Evolutionary conservation across 2,113 vertebrate genomes (phyloP).

Genomic region (Narcine bancroftii): DNA sequence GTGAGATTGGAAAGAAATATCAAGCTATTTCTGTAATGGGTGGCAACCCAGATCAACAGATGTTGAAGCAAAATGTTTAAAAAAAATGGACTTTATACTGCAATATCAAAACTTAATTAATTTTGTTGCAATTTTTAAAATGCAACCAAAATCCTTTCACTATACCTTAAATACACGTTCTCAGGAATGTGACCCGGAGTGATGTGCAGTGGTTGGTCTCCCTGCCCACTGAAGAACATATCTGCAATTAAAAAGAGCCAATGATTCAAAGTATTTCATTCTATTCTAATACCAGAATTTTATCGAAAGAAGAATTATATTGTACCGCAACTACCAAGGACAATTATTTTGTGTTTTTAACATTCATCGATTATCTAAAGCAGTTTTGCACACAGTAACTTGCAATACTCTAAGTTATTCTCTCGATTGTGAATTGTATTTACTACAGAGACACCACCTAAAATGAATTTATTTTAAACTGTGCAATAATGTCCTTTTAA

Average conservation of each 20-base stretch:
- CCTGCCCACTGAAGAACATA: no score
- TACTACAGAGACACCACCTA: neutral
- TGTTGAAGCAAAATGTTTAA: neutral
- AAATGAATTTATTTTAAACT: neutral
- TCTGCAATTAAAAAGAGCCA: no score
- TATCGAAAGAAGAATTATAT: neutral
- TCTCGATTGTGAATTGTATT: neutral
- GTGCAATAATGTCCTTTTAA: neutral
- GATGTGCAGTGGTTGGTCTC: no score
- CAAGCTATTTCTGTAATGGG: neutral
- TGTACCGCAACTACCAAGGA: no score
- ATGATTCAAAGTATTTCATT: neutral
- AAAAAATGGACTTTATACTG: neutral
- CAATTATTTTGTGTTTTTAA: neutral
- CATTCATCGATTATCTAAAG: neutral
- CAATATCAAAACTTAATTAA: neutral
- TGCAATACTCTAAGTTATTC: neutral
- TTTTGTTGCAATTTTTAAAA: neutral
- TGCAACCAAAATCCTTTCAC: neutral
- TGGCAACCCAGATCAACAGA: neutral
- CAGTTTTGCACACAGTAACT: no score
- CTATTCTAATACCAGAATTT: no score
- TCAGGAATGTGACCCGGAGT: no score
- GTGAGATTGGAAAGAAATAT: neutral
- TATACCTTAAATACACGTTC: neutral